Conservation (phyloP, 2,888 invertebrate species). For the Nesidiocoris tenuis region DNA sequence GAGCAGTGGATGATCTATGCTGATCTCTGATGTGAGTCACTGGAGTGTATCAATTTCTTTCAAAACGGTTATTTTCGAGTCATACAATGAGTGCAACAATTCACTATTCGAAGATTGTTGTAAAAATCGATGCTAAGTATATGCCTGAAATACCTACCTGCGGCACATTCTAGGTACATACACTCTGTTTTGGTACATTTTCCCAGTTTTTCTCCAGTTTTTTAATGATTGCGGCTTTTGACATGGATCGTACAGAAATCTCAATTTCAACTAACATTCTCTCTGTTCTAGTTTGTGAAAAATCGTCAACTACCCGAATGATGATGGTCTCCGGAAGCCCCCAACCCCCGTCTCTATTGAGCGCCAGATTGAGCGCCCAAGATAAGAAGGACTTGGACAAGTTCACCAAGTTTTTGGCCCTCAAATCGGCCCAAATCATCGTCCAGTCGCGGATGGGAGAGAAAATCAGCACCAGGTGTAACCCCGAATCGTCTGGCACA, state of each 20-base stretch:
- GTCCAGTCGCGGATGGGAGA: constrained; percentile 89
- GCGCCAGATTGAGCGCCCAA: constrained; percentile 53
- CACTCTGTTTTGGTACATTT: no score
- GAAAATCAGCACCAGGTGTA: constrained; percentile 77
- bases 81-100: no score
- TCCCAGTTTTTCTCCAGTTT: no score
- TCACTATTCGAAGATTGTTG: no score
- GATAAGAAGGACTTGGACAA: constrained; percentile 82
- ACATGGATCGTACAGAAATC: no score
- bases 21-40: background rate
- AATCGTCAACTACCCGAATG: background rate
- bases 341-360: constrained; percentile 20
- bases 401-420: constrained; percentile 82
- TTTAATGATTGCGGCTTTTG: no score
- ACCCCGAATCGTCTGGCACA: constrained; percentile 71
- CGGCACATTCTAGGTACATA: no score
- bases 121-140: no score
- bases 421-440: constrained; percentile 87
- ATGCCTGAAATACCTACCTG: no score
- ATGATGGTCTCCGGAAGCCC: constrained; percentile 30
- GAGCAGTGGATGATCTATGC: no score
- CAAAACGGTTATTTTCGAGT: background rate
- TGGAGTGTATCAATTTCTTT: background rate
- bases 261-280: background rate
- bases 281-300: background rate